phyloP scores from a whole-genome alignment of 2,797 vertebrate species.

The Rhabdophis nuchalis region DNA sequence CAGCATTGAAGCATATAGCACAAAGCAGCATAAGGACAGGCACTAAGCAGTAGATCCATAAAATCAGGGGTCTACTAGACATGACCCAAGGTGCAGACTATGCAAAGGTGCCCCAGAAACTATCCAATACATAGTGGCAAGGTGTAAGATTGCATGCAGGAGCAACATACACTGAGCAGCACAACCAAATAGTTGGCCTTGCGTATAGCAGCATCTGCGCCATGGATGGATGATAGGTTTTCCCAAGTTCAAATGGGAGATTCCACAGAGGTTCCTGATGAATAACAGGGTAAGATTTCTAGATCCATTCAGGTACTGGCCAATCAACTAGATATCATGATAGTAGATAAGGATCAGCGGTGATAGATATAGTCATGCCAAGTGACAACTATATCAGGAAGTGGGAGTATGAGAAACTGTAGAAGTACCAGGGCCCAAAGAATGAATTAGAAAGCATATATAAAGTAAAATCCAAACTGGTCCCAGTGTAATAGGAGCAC shows the following conservation, averaged over 20 bases:
- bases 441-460: not conserved
- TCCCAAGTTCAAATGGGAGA: not conserved
- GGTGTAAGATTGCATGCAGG: not conserved
- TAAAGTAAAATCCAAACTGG: not conserved
- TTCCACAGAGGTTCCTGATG: not conserved
- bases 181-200: not conserved
- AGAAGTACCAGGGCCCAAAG: not conserved
- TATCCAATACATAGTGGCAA: not conserved
- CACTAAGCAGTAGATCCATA: not conserved
- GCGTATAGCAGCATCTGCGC: not conserved
- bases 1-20: not conserved
- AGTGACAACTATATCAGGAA: not conserved
- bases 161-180: not conserved
- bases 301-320: not conserved
- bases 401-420: not conserved
- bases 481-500: not conserved
- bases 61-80: not conserved
- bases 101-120: not conserved
- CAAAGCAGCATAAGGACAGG: not conserved
- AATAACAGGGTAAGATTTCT: not conserved
- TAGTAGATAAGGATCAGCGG: not conserved
- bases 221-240: no score
- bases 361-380: not conserved
- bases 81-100: not conserved
- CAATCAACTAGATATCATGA: not conserved